These are phyloP conservation scores for Sycophaga agraensis DNA, from an alignment of 1,140 invertebrate species.

Conservation along the genomic window DNA sequence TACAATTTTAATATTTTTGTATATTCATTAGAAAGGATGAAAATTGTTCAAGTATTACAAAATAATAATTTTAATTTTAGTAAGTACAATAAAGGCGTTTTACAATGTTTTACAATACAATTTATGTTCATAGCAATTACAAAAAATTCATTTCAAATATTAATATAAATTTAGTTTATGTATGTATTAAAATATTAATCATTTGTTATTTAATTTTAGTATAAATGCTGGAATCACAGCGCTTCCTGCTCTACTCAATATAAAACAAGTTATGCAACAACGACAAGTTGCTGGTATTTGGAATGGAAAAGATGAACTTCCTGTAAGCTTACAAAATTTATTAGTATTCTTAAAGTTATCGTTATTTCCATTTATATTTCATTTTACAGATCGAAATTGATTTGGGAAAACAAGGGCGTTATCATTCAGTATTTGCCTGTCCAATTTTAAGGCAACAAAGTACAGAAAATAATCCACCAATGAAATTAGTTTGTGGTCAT, in stretches of 20 bases:
- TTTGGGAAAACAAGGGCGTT: constrained; percentile 81
- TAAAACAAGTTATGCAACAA: constrained; percentile 95
- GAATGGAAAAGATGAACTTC: constrained; percentile 94
- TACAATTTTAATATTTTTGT: neutral
- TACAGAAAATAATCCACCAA: constrained; percentile 94
- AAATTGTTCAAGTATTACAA: too few species aligned
- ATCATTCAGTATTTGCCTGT: constrained; percentile 98
- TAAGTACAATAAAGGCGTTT: neutral
- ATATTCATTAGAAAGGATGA: too few species aligned
- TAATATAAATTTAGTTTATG: too few species aligned
- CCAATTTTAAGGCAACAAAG: constrained; percentile 96
- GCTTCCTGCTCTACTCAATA: constrained; percentile 89
- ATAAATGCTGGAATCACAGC: constrained; percentile 92
- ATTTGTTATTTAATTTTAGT: constrained; percentile 55
- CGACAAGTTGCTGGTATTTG: constrained; percentile 92
- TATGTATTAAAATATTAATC: neutral
- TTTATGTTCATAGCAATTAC: too few species aligned
- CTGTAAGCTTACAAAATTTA: constrained; percentile 74
- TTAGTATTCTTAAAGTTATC: constrained; percentile 6
- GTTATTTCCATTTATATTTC: constrained; percentile 1
- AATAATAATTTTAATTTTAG: too few species aligned
- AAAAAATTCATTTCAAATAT: too few species aligned
- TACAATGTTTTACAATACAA: too few species aligned
- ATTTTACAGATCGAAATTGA: constrained; percentile 83
- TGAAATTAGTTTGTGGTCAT: constrained; percentile 95